A percentile compares a stretch with the other conserved stretches of the same genome.
phyloP scores from a whole-genome alignment of 1,140 invertebrate genomes.

The Calycopis cecrops region DNA sequence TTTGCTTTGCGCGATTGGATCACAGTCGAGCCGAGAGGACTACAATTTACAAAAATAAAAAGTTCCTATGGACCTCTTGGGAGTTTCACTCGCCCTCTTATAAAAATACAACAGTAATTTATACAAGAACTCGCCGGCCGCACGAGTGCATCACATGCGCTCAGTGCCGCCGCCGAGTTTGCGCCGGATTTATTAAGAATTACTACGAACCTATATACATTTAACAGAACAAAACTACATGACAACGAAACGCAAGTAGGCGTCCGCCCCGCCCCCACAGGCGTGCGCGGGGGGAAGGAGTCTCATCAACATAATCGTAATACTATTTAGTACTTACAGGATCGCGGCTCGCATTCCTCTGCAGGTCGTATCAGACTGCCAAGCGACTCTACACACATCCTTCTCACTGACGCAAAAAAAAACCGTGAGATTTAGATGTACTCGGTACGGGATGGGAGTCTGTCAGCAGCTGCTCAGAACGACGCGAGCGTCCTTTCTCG shows the following conservation, averaged over 20 bases:
- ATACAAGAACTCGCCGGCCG: background rate
- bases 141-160: background rate
- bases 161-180: background rate
- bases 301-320: too few species aligned
- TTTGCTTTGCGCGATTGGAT: too few species aligned
- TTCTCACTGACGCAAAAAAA: too few species aligned
- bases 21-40: background rate
- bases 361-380: too few species aligned
- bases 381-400: too few species aligned
- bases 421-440: too few species aligned
- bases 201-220: background rate
- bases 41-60: constrained; percentile 3
- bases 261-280: background rate
- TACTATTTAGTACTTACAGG: too few species aligned
- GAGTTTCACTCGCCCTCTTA: background rate
- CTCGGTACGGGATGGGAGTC: too few species aligned
- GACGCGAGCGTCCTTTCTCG: too few species aligned
- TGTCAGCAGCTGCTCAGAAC: too few species aligned
- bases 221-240: background rate
- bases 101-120: constrained; percentile 5
- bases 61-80: background rate
- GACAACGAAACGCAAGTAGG: background rate
- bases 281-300: too few species aligned
- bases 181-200: background rate
- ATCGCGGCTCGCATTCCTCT: too few species aligned